Base-by-base conservation (phyloP, 1,140 invertebrate genomes). In the Zophobas atratus region DNA sequence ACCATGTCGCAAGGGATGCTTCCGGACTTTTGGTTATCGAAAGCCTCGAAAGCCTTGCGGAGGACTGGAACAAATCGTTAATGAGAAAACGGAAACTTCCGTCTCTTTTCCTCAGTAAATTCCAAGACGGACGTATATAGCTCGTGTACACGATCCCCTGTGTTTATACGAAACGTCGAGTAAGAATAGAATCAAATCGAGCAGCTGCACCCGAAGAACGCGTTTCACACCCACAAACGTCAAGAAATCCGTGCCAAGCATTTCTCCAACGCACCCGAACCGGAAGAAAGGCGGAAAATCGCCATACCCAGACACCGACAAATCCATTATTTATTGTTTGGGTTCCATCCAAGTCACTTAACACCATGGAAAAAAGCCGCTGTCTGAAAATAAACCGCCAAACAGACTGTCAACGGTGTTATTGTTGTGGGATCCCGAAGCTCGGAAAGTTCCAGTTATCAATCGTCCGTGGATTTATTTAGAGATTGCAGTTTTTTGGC, bases 1-100 rank as follows among this genome's bases (percentile, higher is more conserved):
- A 98, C 96, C 93, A 97, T 96, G 86, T 97, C 97, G 79, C 95
- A 96, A 77, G 96, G 93, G 87, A 98, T 98, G 85, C 94, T 96
- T 80, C 97, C 97, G 79, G 93, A 96, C 87, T 96, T 96, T 84
- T 97, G 95, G 84, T 94, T 93, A 90, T 98, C 97, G 87, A 98
- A 98, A 87, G 96, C 97, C 91, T 98, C 96, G 88, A 98, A 98
- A 55, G 97, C 97, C 88, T 97, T 97, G 84, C 94, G 94, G 78
- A 98, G 90, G 81, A 97, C 96, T 96, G 86, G 6, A 89, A 89
- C 82, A 86, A 85, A 60, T 35, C 6, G 20, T 63, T 55, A 35
- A n/a, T 74, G 55, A 74, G 34, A 20, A 20, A 20, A 20, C 20
- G 20, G 20, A 20, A 20, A 20, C 20, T 20, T 20, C 4, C 67